Percentiles rank a stretch among this genome's conserved stretches.
These are phyloP conservation scores for Catocala nupta DNA, from an alignment of 2,888 invertebrate species.

Conservation along the genomic window DNA sequence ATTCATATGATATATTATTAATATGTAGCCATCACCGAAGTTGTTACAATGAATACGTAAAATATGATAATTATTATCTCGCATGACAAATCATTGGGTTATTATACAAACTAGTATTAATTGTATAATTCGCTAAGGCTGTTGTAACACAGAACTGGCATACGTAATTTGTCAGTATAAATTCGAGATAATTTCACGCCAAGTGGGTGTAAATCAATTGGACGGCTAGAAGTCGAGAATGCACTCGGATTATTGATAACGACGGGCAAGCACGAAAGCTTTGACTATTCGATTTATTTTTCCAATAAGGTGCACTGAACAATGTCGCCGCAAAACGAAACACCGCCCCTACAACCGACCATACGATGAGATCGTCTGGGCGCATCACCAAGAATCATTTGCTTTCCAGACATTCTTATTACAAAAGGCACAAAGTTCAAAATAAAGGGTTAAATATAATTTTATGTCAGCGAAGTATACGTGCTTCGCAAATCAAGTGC, in stretches of 20 bases:
- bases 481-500: constrained; percentile 86
- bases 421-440: constrained; percentile 62
- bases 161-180: constrained; percentile 26
- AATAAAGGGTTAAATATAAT: constrained; percentile 50
- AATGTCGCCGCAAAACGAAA: constrained; percentile 78
- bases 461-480: constrained; percentile 62
- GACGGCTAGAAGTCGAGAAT: constrained; percentile 61
- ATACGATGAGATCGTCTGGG: constrained; percentile 68
- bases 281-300: constrained; percentile 72
- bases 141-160: constrained; percentile 22
- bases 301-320: constrained; percentile 72
- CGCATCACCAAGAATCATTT: constrained; percentile 57
- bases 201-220: constrained; percentile 61
- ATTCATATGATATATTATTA: constrained; percentile 11
- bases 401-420: constrained; percentile 53
- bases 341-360: constrained; percentile 70
- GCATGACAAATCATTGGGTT: constrained; percentile 26
- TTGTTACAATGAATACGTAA: constrained; percentile 10
- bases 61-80: constrained; percentile 9
- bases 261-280: constrained; percentile 70
- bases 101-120: constrained; percentile 15
- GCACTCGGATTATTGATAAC: constrained; percentile 68
- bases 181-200: constrained; percentile 31
- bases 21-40: not conserved
- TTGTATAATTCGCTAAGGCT: constrained; percentile 16